These are phyloP conservation scores for Hypena proboscidalis DNA, from an alignment of 2,888 invertebrate species.

Conservation along the genomic window DNA sequence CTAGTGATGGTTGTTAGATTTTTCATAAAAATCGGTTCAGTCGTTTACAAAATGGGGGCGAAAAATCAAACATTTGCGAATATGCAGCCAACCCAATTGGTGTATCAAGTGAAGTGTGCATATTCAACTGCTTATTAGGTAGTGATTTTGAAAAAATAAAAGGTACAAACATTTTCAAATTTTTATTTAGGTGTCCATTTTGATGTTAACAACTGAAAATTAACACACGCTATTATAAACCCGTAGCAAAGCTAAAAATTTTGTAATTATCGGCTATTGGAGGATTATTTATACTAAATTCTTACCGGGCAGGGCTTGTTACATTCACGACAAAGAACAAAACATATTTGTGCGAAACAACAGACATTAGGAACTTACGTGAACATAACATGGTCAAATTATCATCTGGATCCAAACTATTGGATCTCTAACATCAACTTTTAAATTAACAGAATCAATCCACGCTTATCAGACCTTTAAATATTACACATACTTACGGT, in stretches of 20 bases:
- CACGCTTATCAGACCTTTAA: conserved; percentile 19
- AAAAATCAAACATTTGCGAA: too few relatives aligned
- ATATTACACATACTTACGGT: conserved; percentile 25
- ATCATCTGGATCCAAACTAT: conserved; percentile 13
- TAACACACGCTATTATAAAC: conserved; percentile 75
- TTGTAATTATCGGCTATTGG: conserved; percentile 62
- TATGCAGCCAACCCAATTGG: too few relatives aligned
- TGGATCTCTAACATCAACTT: conserved; percentile 8
- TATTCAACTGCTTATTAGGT: too few relatives aligned
- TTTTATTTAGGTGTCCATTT: conserved; percentile 80
- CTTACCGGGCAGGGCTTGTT: conserved; percentile 48
- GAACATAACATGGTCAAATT: conserved; percentile 17
- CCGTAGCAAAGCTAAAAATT: conserved; percentile 80
- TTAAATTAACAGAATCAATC: conserved; percentile 19
- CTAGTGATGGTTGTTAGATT: too few relatives aligned
- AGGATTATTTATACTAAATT: conserved; percentile 51
- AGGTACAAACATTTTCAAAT: conserved; percentile 56
- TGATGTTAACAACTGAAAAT: conserved; percentile 76
- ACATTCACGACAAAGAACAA: conserved; percentile 29
- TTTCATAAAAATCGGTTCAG: too few relatives aligned
- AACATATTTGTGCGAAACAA: conserved; percentile 56
- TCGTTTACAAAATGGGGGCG: too few relatives aligned
- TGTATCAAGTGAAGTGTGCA: too few relatives aligned
- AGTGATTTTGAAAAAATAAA: conserved; percentile 41
- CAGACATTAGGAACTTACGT: conserved; percentile 29